phyloP scores from a whole-genome alignment of 2,113 vertebrate species.

The Stigmatopora nigra region DNA sequence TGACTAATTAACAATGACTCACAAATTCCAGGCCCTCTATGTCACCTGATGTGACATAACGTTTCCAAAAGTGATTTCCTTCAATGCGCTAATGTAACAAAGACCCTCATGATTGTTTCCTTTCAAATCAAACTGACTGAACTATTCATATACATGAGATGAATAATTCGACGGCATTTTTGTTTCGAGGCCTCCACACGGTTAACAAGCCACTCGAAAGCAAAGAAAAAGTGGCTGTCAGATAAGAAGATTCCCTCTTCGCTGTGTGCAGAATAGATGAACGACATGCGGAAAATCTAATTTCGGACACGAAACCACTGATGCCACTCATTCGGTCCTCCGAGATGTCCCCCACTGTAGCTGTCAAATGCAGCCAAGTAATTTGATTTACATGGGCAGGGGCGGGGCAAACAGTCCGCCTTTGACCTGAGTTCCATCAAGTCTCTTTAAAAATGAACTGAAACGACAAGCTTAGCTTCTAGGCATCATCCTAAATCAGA shows the following conservation, averaged over 20 bases:
- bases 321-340: conserved; percentile 15
- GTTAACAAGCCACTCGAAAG: not conserved
- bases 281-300: conserved; percentile 13
- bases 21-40: not conserved
- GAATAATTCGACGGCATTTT: not conserved
- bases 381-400: conserved; percentile 20
- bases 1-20: too few species aligned
- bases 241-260: not conserved
- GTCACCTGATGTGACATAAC: not conserved
- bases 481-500: not conserved
- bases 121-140: not conserved
- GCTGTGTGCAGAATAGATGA: not conserved
- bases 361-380: conserved; percentile 19
- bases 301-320: conserved; percentile 20
- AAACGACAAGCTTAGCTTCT: not conserved
- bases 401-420: conserved; percentile 6
- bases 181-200: not conserved
- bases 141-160: not conserved
- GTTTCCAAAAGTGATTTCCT: not conserved
- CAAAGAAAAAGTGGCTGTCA: not conserved
- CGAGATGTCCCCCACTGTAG: conserved; percentile 4
- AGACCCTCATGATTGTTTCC: not conserved
- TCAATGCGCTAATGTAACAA: not conserved
- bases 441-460: not conserved
- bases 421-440: conserved; percentile 1